Conservation (phyloP, 2,113 vertebrate species). For the Embiotoca jacksoni region DNA sequence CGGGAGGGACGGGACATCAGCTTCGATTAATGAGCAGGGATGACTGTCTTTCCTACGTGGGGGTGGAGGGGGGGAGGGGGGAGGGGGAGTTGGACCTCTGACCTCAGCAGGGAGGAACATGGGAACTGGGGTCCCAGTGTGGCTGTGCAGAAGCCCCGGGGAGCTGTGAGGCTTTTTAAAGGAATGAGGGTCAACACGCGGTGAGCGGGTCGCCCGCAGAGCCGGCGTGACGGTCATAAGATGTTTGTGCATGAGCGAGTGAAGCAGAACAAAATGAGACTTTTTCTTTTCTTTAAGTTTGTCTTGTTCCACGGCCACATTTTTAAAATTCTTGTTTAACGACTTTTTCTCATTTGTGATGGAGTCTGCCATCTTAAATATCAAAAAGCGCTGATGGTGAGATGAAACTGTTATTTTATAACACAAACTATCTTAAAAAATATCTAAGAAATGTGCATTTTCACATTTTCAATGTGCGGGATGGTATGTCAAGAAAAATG, state of each 20-base stretch:
- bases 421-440: too few species aligned
- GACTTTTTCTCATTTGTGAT: too few species aligned
- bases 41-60: neutral
- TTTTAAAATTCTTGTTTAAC: too few species aligned
- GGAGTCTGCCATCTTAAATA: too few species aligned
- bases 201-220: neutral
- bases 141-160: neutral
- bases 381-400: too few species aligned
- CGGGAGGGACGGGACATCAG: too few species aligned
- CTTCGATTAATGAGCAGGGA: neutral
- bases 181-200: neutral
- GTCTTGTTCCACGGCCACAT: too few species aligned
- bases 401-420: too few species aligned
- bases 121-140: constrained; percentile 34
- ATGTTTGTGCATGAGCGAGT: constrained; percentile 5
- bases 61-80: neutral
- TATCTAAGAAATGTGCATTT: too few species aligned
- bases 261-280: neutral
- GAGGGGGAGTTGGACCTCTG: neutral
- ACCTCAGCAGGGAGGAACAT: neutral
- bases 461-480: too few species aligned
- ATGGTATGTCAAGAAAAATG: too few species aligned
- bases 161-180: constrained; percentile 1
- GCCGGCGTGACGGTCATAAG: constrained; percentile 52
- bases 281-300: too few species aligned